These are phyloP conservation scores for Pagetopsis macropterus DNA, from an alignment of 2,797 vertebrate species.

Conservation along the genomic window DNA sequence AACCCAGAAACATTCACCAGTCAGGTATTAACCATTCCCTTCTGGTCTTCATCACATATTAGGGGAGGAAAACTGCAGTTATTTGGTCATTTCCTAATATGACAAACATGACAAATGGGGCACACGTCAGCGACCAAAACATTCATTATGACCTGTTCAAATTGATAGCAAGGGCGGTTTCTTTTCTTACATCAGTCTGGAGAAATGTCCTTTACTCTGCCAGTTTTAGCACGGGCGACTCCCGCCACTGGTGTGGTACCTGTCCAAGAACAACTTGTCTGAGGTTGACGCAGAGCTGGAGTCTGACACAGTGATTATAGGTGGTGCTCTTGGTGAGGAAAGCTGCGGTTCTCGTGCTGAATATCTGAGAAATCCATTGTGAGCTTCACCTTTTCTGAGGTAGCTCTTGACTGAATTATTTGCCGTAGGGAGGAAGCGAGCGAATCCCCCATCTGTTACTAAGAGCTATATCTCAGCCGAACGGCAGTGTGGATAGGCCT, in stretches of 20 bases:
- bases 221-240: constrained; percentile 66
- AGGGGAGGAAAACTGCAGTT: constrained; percentile 11
- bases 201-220: constrained; percentile 57
- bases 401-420: constrained; percentile 77
- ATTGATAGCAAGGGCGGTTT: constrained; percentile 37
- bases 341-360: constrained; percentile 76
- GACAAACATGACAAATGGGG: constrained; percentile 43
- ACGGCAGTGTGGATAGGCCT: constrained; percentile 25
- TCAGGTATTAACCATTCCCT: background rate
- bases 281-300: constrained; percentile 71
- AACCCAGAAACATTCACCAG: background rate
- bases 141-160: constrained; percentile 32
- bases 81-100: constrained; percentile 8
- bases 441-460: constrained; percentile 49
- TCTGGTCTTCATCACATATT: constrained; percentile 13
- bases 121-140: constrained; percentile 21
- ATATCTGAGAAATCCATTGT: constrained; percentile 83
- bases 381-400: constrained; percentile 72
- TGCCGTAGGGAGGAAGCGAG: constrained; percentile 70
- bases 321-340: constrained; percentile 78
- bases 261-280: constrained; percentile 84
- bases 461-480: constrained; percentile 59
- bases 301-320: constrained; percentile 81
- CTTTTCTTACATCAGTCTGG: constrained; percentile 53
- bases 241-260: constrained; percentile 71